Evolutionary conservation across 2,113 vertebrate species (phyloP).

Genomic region (Chlorocebus sabaeus): DNA sequence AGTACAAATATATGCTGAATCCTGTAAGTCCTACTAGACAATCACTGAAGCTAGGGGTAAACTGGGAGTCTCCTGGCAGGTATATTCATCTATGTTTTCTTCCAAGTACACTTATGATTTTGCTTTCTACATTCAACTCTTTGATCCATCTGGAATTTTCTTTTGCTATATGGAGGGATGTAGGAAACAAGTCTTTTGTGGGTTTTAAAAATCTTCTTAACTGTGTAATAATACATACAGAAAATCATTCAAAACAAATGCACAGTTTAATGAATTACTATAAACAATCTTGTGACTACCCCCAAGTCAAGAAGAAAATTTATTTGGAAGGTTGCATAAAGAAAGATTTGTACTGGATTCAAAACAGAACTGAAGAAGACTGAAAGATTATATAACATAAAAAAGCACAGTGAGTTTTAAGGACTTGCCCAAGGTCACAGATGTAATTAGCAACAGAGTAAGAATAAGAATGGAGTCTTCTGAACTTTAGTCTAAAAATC

Average conservation of each 20-base stretch:
- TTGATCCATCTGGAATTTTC: not conserved
- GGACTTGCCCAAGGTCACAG: not conserved
- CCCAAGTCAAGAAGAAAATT: not conserved
- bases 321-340: not conserved
- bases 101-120: not conserved
- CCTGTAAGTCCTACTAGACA: not conserved
- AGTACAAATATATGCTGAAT: not conserved
- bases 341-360: not conserved
- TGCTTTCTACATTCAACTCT: slow-evolving; percentile 21
- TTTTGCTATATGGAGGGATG: not conserved
- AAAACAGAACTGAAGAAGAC: not conserved
- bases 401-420: not conserved
- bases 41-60: not conserved
- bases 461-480: not conserved
- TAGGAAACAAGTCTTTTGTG: not conserved
- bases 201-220: not conserved
- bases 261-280: not conserved
- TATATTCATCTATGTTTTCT: not conserved
- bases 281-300: not conserved
- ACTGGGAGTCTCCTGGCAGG: not conserved
- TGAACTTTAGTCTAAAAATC: not conserved
- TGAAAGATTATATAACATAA: not conserved
- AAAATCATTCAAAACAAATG: not conserved
- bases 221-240: slow-evolving; percentile 22
- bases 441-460: not conserved